A percentile compares a stretch with the other conserved stretches of the same genome.
phyloP scores from a whole-genome alignment of 2,888 invertebrate species.

The Dastarcus helophoroides region DNA sequence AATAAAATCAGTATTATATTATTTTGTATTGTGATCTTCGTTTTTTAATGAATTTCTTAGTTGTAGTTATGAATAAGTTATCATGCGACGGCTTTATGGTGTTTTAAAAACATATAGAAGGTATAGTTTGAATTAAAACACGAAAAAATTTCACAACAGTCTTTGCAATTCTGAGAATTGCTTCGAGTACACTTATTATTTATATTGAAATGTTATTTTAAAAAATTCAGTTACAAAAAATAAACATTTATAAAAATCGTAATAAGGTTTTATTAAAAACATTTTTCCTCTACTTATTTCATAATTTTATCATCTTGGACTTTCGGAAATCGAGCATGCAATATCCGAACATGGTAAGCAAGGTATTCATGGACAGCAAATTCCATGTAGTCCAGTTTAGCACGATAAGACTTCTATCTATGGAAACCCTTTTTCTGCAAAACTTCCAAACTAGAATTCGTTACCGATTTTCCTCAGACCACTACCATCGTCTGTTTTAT shows the following conservation, averaged over 20 bases:
- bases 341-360: too few relatives aligned
- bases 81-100: constrained; percentile 9
- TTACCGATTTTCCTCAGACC: too few relatives aligned
- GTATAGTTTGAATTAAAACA: constrained; percentile 28
- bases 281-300: too few relatives aligned
- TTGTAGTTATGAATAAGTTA: constrained; percentile 9
- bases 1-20: constrained; percentile 8
- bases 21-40: constrained; percentile 8
- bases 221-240: constrained; percentile 36
- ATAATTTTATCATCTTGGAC: too few relatives aligned
- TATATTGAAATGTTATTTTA: constrained; percentile 36
- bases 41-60: neutral
- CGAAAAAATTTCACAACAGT: constrained; percentile 13
- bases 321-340: too few relatives aligned
- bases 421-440: too few relatives aligned
- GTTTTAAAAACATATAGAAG: constrained; percentile 21
- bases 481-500: too few relatives aligned
- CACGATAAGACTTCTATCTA: too few relatives aligned
- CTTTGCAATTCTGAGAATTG: constrained; percentile 20
- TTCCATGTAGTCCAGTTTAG: too few relatives aligned
- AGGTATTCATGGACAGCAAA: too few relatives aligned
- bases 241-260: constrained; percentile 33
- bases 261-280: neutral
- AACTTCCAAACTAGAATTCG: too few relatives aligned
- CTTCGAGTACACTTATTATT: constrained; percentile 30